phyloP scores from a whole-genome alignment of 2,888 invertebrate species.

The Tachystola acroxantha region DNA sequence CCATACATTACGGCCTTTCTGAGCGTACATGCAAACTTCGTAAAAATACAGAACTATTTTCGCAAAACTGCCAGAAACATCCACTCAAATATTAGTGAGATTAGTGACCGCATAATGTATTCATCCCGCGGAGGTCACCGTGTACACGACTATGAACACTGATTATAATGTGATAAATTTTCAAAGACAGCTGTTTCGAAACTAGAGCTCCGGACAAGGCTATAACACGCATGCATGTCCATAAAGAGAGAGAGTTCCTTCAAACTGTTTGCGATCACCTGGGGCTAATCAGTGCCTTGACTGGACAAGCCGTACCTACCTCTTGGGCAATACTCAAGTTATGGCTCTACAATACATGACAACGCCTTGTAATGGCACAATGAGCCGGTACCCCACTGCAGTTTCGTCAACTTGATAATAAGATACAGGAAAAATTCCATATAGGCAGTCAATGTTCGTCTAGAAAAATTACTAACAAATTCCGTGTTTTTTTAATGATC shows the following conservation, averaged over 20 bases:
- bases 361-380: not conserved
- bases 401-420: no score
- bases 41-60: no score
- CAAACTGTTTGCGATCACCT: slow-evolving; percentile 27
- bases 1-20: no score
- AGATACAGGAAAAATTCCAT: no score
- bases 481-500: no score
- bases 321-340: slow-evolving; percentile 16
- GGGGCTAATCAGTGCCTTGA: slow-evolving; percentile 34
- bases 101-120: slow-evolving; percentile 25
- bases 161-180: slow-evolving; percentile 41
- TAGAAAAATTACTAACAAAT: no score
- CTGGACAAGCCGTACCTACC: slow-evolving; percentile 12
- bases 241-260: slow-evolving; percentile 32
- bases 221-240: slow-evolving; percentile 20
- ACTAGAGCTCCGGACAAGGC: slow-evolving; percentile 40
- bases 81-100: slow-evolving; percentile 7
- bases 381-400: no score
- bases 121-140: slow-evolving; percentile 27
- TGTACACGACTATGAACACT: slow-evolving; percentile 29
- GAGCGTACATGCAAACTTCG: no score
- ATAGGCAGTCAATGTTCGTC: no score
- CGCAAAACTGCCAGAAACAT: no score
- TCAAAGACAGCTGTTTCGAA: slow-evolving; percentile 40
- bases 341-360: not conserved